These are phyloP conservation scores for Drosophila sordidapex DNA, from an alignment of 2,888 invertebrate genomes.

Conservation along the genomic window DNA sequence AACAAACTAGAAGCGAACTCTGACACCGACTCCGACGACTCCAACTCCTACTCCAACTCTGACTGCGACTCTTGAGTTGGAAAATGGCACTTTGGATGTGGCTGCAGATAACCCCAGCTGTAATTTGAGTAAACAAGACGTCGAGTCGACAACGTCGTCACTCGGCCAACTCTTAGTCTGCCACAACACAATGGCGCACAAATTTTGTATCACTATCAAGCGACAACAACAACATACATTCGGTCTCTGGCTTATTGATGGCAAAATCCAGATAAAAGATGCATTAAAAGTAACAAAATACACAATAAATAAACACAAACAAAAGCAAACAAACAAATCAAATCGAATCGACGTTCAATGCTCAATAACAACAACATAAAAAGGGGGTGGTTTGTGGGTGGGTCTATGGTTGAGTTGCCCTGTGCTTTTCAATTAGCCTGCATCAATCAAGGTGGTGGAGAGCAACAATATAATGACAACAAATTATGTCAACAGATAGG, in stretches of 20 bases:
- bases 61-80: slow-evolving; percentile 38
- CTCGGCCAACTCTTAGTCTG: slow-evolving; percentile 54
- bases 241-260: slow-evolving; percentile 66
- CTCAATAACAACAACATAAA: slow-evolving; percentile 7
- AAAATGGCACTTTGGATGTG: slow-evolving; percentile 49
- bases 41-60: slow-evolving; percentile 7
- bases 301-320: slow-evolving; percentile 75
- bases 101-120: slow-evolving; percentile 62
- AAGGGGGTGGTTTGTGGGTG: slow-evolving; percentile 25
- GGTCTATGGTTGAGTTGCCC: slow-evolving; percentile 39
- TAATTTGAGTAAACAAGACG: slow-evolving; percentile 77
- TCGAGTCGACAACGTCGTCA: slow-evolving; percentile 42
- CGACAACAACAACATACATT: slow-evolving; percentile 32
- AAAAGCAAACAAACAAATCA: slow-evolving; percentile 74
- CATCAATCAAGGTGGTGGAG: slow-evolving; percentile 50
- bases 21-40: slow-evolving; percentile 24
- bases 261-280: slow-evolving; percentile 77
- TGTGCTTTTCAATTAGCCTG: slow-evolving; percentile 72
- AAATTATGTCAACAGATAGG: slow-evolving; percentile 78
- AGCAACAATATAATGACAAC: slow-evolving; percentile 66
- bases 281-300: slow-evolving; percentile 79
- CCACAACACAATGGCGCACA: slow-evolving; percentile 62
- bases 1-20: slow-evolving; percentile 30
- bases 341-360: slow-evolving; percentile 64
- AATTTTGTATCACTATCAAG: slow-evolving; percentile 74